Conservation (phyloP, 2,113 vertebrate genomes). For the Neogobius melanostomus region DNA sequence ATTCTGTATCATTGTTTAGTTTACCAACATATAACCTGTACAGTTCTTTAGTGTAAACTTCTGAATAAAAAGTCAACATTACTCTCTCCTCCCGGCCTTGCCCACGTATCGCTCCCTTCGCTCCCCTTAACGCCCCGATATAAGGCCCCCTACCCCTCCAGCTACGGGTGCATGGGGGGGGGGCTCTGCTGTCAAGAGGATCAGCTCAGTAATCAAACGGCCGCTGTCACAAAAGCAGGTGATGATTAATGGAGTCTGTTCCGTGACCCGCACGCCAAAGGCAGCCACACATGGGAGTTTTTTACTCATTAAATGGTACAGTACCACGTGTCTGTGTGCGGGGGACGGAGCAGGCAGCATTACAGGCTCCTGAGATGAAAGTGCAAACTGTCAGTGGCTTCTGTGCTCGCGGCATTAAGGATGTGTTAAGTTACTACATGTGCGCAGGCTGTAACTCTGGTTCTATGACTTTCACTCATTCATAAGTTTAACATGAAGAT, state of each 20-base stretch:
- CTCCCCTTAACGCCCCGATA: conserved; percentile 57
- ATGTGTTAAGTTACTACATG: not conserved
- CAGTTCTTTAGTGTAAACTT: no score
- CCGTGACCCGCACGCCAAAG: conserved; percentile 68
- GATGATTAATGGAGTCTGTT: conserved; percentile 77
- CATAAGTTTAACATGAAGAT: no score
- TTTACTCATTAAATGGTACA: conserved; percentile 68
- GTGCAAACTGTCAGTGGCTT: conserved; percentile 49
- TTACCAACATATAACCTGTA: no score
- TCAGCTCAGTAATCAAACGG: conserved; percentile 69
- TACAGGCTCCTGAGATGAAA: conserved; percentile 59
- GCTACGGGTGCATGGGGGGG: conserved; percentile 30
- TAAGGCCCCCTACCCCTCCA: conserved; percentile 50
- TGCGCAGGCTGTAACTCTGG: no score
- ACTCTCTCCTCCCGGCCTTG: conserved; percentile 19
- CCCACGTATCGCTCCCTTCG: conserved; percentile 68
- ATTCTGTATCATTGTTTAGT: no score
- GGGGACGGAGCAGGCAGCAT: conserved; percentile 52
- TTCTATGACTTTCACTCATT: no score
- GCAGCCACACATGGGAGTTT: conserved; percentile 69
- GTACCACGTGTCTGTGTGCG: conserved; percentile 71
- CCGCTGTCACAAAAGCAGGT: conserved; percentile 70
- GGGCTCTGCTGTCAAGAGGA: conserved; percentile 63
- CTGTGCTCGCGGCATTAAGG: conserved; percentile 47
- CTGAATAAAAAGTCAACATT: no score